Base-by-base conservation (phyloP, 2,113 vertebrate species). In the Daubentonia madagascariensis region DNA sequence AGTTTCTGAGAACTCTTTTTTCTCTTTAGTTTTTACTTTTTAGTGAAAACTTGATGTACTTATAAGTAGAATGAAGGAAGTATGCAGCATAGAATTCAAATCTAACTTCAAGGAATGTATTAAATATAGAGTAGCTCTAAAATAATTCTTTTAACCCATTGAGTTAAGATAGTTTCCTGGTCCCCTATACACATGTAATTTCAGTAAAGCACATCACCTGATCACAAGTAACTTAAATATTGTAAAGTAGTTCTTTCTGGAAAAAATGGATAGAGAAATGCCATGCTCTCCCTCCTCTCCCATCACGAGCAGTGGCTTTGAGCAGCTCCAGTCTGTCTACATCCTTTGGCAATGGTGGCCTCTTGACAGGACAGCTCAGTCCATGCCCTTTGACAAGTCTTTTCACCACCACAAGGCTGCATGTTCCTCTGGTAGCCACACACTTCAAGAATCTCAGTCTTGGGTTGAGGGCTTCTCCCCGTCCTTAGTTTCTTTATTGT, bases 61-160 rank as follows among this genome's bases (percentile, higher is more conserved):
- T 91, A 63, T 50, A 91, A 95, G 78, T 50, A 37, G 35, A 52
- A 52, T 75, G 37, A 89, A 95, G 84, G 11, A 96, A 30, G 23
- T 90, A 97, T 28, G 80, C 23, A 76, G 30, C 61, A 52, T 8
- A 87, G 30, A 89, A 83, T 70, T 94, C 22, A 97, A 92, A 96
- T 30, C 5, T 67, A 67, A 80, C 83, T 97, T 96, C 94, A 97
- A 96, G 37, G 32, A 96, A 80, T 79, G 8, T 78, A 57, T 75
- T 73, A 90, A 94, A 65, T 63, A 70, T 32, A 59, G 59, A 89
- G 37, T 35, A 95, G 17, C 89, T 76, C 76, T 93, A 57, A 96
- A 97, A 92, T 72, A 63, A 80, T 0, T 93, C 70, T 91, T 96
- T 61, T 79, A 89, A 93, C 32, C 25, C 93, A 59, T n/a, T 97